Evolutionary conservation across 2,797 vertebrate genomes (phyloP), one percentile per base, ranked within the genome.

Genomic region (Jordanella pulchra): DNA sequence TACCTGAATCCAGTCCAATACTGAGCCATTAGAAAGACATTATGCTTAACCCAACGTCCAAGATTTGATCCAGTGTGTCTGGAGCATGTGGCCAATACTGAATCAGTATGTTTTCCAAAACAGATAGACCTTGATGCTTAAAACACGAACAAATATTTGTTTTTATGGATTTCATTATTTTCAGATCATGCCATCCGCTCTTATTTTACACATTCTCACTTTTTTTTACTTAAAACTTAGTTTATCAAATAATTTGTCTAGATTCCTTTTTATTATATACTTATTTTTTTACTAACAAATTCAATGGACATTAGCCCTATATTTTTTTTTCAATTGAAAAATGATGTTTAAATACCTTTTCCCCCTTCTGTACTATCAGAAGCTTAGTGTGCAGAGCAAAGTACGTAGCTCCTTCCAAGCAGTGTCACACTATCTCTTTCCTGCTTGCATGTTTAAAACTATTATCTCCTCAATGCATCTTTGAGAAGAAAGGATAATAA

Each of bases 391-490:
- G 73, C 48, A 45, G 81, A 72, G 76, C 32, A 61, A 71, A 86
- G 77, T n/a, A n/a, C n/a, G n/a, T 66, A 63, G 60, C 55, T 76
- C 71, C 44, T 56, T 80, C 75, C 75, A 76, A 39, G 39, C 67
- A 32, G 47, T 45, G 28, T 50, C 56, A 68, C 47, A 64, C 53
- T 69, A 73, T 84, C 71, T 73, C 65, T 69, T 69, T 14, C 44
- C 28, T 80, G 72, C 77, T 85, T 81, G 63, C 85, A 76, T 84
- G 74, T 88, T 89, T 88, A 86, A 86, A 90, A 85, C 54, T 32
- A 66, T 87, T 90, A 92, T 91, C 79, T 86, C 68, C 72, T 76
- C 72, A 74, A 85, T 87, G 86, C 82, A 93, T 93, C 90, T 84
- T 60, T 4, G 69, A 84, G 71, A 82, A 86, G 83, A 84, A 86